Percentiles rank a stretch among this genome's conserved stretches.
Evolutionary conservation across 2,888 invertebrate genomes (phyloP).

Genomic region (Syritta pipiens): DNA sequence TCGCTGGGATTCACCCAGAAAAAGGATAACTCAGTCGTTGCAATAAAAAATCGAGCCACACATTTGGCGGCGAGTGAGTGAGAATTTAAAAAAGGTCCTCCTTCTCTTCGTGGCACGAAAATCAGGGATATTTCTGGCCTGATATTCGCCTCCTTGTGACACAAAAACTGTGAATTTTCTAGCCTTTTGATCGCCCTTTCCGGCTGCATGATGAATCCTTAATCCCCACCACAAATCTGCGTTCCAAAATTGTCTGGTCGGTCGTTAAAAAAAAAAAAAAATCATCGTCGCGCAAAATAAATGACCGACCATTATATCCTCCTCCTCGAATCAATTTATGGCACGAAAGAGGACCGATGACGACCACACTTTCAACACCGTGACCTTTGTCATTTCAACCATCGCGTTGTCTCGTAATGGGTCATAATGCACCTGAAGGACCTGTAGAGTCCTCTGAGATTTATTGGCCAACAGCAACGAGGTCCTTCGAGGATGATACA

Average conservation of each 20-base stretch:
- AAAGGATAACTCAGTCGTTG: not conserved
- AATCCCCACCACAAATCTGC: no score
- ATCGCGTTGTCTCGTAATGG: not conserved
- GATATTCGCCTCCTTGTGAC: no score
- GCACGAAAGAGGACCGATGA: not conserved
- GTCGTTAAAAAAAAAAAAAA: conserved; percentile 17
- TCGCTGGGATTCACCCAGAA: not conserved
- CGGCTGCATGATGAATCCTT: no score
- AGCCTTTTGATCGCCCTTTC: no score
- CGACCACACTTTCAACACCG: not conserved
- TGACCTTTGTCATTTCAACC: conserved; percentile 11
- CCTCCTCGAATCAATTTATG: conserved; percentile 14
- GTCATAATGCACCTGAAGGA: conserved; percentile 21
- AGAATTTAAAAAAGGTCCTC: no score
- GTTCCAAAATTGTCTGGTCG: not conserved
- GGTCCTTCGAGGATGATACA: no score
- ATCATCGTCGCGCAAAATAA: conserved; percentile 10
- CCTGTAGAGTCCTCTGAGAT: conserved; percentile 15
- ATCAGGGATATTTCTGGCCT: no score
- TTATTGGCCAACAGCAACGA: not conserved
- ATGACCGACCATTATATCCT: conserved; percentile 11
- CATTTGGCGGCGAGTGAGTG: no score
- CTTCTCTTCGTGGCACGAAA: no score
- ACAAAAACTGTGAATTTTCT: no score
- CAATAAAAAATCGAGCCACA: not conserved